Conservation (phyloP, 1,140 invertebrate genomes). For the Bradysia coprophila region DNA sequence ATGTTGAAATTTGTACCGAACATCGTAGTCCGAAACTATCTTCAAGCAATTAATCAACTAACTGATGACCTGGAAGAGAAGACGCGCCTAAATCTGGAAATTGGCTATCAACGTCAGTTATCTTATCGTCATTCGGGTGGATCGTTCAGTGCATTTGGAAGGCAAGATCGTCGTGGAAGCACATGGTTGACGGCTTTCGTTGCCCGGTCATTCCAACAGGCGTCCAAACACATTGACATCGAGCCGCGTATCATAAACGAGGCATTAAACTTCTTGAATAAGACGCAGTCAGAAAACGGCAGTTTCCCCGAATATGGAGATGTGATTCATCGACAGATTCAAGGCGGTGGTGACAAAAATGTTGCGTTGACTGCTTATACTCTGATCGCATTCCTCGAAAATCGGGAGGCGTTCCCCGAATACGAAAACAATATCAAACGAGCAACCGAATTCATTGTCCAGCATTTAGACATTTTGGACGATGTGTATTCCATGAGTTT, state of each 20-base stretch:
- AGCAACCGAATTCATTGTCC: constrained; percentile 60
- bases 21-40: constrained; percentile 40
- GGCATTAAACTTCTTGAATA: constrained; percentile 61
- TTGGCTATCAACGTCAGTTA: constrained; percentile 75
- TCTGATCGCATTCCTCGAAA: constrained; percentile 62
- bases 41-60: constrained; percentile 47
- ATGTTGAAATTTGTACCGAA: constrained; percentile 87
- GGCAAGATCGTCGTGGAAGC: constrained; percentile 63
- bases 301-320: constrained; percentile 63
- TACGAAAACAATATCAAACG: constrained; percentile 48
- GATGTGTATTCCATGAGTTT: constrained; percentile 64
- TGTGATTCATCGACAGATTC: constrained; percentile 50
- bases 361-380: constrained; percentile 72
- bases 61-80: constrained; percentile 45
- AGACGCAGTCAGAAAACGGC: constrained; percentile 38
- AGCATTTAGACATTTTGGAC: constrained; percentile 43
- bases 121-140: constrained; percentile 71
- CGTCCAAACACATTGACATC: constrained; percentile 57
- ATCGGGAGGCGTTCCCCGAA: constrained; percentile 26
- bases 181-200: constrained; percentile 95
- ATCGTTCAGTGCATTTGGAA: constrained; percentile 65
- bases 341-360: constrained; percentile 42
- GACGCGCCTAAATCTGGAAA: constrained; percentile 56
- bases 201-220: constrained; percentile 69
- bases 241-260: constrained; percentile 50